Conservation (phyloP, 2,888 invertebrate genomes). For the Nephrotoma appendiculata region DNA sequence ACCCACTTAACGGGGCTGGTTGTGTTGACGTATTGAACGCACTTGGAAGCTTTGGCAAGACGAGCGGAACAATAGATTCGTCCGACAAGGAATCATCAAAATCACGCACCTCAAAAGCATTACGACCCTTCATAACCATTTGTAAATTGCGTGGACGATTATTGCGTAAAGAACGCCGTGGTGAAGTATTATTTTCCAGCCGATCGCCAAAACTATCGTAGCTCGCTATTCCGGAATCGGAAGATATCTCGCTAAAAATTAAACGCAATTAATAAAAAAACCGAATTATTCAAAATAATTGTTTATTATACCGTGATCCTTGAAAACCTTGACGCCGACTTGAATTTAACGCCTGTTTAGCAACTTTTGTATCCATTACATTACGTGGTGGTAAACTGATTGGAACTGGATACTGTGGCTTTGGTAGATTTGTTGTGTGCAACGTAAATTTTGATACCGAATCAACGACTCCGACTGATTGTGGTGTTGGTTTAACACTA, state of each 20-base stretch:
- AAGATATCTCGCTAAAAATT: slow-evolving; percentile 26
- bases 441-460: slow-evolving; percentile 44
- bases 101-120: slow-evolving; percentile 63
- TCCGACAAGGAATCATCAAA: slow-evolving; percentile 37
- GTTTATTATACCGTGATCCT: slow-evolving; percentile 19
- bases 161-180: slow-evolving; percentile 23
- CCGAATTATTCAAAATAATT: neutral
- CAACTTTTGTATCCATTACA: slow-evolving; percentile 49
- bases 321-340: slow-evolving; percentile 35
- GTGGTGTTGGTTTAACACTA: slow-evolving; percentile 30
- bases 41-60: slow-evolving; percentile 28
- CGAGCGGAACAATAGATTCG: slow-evolving; percentile 28
- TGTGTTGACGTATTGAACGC: slow-evolving; percentile 22
- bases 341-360: slow-evolving; percentile 58
- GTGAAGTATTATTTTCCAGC: slow-evolving; percentile 18
- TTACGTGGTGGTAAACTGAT: slow-evolving; percentile 35
- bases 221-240: slow-evolving; percentile 32
- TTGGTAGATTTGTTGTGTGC: slow-evolving; percentile 57
- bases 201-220: slow-evolving; percentile 20
- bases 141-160: slow-evolving; percentile 53
- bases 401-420: slow-evolving; percentile 51
- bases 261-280: neutral
- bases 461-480: slow-evolving; percentile 25
- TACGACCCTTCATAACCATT: slow-evolving; percentile 56
- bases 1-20: slow-evolving; percentile 25